Evolutionary conservation across 2,888 invertebrate genomes (phyloP).

Genomic region (Biston stratarius): DNA sequence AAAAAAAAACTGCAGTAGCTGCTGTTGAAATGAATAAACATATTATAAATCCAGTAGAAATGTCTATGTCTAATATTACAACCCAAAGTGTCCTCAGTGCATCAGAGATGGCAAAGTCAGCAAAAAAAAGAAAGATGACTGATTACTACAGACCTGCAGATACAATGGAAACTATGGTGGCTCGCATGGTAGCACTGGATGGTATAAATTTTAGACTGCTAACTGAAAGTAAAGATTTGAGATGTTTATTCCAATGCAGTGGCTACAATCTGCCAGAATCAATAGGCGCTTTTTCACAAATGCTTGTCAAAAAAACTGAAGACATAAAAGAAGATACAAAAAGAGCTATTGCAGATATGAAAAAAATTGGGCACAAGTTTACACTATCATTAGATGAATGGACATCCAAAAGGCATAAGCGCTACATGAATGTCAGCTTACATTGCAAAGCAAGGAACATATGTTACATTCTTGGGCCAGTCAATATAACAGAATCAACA

Average conservation of each 20-base stretch:
- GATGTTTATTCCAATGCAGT: not conserved
- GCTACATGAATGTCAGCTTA: not conserved
- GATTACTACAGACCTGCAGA: constrained; percentile 2
- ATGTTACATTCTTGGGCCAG: not conserved
- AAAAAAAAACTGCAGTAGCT: too few relatives aligned
- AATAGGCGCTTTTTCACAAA: not conserved
- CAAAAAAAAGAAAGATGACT: constrained; percentile 2
- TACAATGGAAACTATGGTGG: constrained; percentile 3
- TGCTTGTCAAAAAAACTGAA: not conserved
- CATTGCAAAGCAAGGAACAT: constrained; percentile 2
- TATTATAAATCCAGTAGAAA: not conserved
- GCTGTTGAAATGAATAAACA: not conserved
- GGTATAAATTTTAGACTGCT: not conserved
- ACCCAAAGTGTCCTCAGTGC: not conserved
- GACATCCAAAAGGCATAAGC: not conserved
- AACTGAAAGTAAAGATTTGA: not conserved
- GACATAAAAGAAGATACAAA: constrained; percentile 1
- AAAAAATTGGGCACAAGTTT: constrained; percentile 4
- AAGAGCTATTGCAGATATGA: not conserved
- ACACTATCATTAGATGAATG: not conserved
- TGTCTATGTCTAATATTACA: not conserved
- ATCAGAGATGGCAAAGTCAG: not conserved
- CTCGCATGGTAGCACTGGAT: constrained; percentile 3
- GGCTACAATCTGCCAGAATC: constrained; percentile 1
- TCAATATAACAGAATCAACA: constrained; percentile 3